Base-by-base conservation (phyloP, 2,797 vertebrate species). In the Smutsia gigantea region DNA sequence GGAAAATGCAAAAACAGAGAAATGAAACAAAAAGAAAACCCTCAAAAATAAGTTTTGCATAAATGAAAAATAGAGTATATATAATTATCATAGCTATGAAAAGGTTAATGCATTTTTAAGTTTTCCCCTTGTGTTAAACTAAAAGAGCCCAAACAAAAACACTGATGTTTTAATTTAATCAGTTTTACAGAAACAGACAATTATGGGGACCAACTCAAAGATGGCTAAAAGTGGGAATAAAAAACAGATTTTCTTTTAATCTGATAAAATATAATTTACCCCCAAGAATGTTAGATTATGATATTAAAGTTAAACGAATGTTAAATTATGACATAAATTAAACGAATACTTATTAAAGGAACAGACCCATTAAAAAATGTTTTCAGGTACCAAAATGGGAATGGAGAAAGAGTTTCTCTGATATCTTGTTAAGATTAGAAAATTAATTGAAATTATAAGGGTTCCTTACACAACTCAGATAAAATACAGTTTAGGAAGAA, bases 1-100 rank as follows among this genome's bases (percentile, higher is more conserved):
- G 91, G 71, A 96, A 97, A 97, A 96, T 85, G 82, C 57, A 87
- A 96, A 98, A 87, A 87, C 87, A 98, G 97, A 95, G 82, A 95
- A 97, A 98, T 34, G 97, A 88, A 97, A 98, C 97, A 98, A 97
- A 97, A 95, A 98, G 64, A 87, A 64, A 93, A 96, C 90, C 96
- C 66, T 96, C 96, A 97, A 98, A 95, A 19, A 0, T 97, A 94
- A 98, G 93, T 97, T 98, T 98, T 98, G 93, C 17, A 93, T 96
- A 98, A 98, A 97, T 97, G 95, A 97, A 95, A 97, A 97, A 93
- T 17, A 75, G 37, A 92, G 64, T n/a, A n/a, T 82, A 94, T 93
- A 84, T 97, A 97, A 95, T 94, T 96, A 95, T 85, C 94, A 69
- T 49, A 83, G 96, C 64, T 98, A 68, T 59, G 95, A 87, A 96